Conservation (phyloP, 2,797 vertebrate species). For the Bovichtus variegatus region DNA sequence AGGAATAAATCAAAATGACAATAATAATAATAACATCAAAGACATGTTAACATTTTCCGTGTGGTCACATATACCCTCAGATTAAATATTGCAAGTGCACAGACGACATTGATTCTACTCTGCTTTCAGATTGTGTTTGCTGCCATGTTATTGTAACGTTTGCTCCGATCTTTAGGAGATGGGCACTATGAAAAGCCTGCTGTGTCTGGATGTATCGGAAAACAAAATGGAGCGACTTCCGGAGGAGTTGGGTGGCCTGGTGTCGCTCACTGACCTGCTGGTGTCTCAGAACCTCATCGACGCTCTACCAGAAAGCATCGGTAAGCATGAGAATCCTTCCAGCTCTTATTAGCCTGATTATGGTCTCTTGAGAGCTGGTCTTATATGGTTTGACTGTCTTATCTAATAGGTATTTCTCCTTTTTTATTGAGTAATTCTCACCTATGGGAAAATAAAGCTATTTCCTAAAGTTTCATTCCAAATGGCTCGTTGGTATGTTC, state of each 20-base stretch:
- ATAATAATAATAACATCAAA: too few relatives aligned
- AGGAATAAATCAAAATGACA: too few relatives aligned
- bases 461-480: neutral
- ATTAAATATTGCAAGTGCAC: neutral
- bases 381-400: neutral
- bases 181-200: constrained; percentile 93
- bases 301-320: constrained; percentile 92
- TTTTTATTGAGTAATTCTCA: neutral
- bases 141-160: neutral
- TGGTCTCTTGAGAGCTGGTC: neutral
- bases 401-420: neutral
- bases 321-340: constrained; percentile 77
- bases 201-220: constrained; percentile 97
- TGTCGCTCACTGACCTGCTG: constrained; percentile 92
- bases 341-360: neutral
- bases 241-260: constrained; percentile 92
- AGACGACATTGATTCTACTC: neutral
- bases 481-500: neutral
- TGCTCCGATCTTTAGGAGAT: constrained; percentile 87
- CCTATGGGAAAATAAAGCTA: neutral
- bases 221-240: constrained; percentile 96
- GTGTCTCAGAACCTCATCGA: constrained; percentile 97
- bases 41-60: neutral
- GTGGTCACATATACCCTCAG: neutral
- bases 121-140: neutral